Evolutionary conservation across 2,113 vertebrate genomes (phyloP), one percentile per base, ranked within the genome.

Genomic region (Anthoscopus minutus): DNA sequence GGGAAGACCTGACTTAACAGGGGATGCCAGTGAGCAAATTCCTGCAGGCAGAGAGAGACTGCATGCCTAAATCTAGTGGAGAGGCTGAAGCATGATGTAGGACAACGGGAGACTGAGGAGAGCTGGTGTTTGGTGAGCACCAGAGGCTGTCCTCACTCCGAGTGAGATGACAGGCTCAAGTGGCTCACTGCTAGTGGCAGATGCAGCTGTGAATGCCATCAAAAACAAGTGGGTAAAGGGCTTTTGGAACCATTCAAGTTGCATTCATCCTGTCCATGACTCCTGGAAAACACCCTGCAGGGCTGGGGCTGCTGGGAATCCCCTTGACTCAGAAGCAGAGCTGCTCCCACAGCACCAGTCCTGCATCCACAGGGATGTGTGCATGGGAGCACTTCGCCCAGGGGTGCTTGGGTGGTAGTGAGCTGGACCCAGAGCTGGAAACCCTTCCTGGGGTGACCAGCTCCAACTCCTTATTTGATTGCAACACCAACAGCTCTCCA

Each of bases 81-180:
- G 42, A 86, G 60, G 42, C 42, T 90, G 65, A 57, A 51, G 44
- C 30, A 60, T 0, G 1, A 40, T 12, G 10, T 45, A 66, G 21
- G 20, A 31, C 27, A 37, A 31, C 22, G 10, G 35, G 25, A 85
- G 35, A 44, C 50, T 18, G 60, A 67, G 38, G 51, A 85, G 44
- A 35, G 51, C 30, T 37, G 15, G 25, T 53, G 62, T 62, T 28
- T 5, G 5, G 51, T 3, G 16, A n/a, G 53, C 40, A 66, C 4
- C 2, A 45, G 67, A 69, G n/a, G 44, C 31, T 87, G 84, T 71
- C 31, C 40, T 74, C 0, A 0, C 81, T 79, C 21, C 0, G 0
- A 79, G 66, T 30, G 11, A 57, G 13, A 31, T 61, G 45, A 81
- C 50, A 7, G 30, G 33, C n/a, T 70, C 0, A 0, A 74, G 24